Base-by-base conservation (phyloP, 2,797 vertebrate genomes). In the Sphenodon punctatus region DNA sequence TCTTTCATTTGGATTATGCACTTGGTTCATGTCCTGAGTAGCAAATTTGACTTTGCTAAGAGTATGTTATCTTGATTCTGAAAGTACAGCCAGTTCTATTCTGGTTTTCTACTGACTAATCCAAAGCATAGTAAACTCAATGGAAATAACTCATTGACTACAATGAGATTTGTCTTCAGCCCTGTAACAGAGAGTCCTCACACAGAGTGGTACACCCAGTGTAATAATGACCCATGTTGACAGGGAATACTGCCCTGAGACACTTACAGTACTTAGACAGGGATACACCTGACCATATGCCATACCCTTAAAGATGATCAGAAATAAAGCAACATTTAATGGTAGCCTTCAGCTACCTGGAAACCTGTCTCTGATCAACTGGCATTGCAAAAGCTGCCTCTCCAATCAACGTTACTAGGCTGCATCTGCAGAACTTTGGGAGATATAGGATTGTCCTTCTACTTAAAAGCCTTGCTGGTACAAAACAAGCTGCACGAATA, bases 241-340 rank as follows among this genome's bases (percentile, higher is more conserved):
- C 89, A 92, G 90, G 92, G 90, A 87, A 88, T 87, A 84, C 82
- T 75, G 68, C 87, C 86, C 82, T 0, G 3, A 84, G 75, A 58
- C 20, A 61, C 78, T 51, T 78, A 39, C 1, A 3, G 56, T 60
- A 66, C 27, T 60, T 88, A 34, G 49, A 43, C 43, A 64, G 66
- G 42, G 48, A 80, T 82, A 78, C 80, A 53, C 58, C 66, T 46
- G 61, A 4, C n/a, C 25, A n/a, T 25, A 19, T 43, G 22, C 15
- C 25, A 6, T 42, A 78, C 34, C 48, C 55, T 10, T 75, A n/a
- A 39, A 25, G 19, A 70, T 38, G 56, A 53, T 34, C 8, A 77
- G 68, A 87, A 61, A 53, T 70, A 87, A 27, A 38, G 75, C 27
- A 23, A 71, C 39, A 36, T 60, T 61, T 48, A 64, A 64, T 56